phyloP scores from a whole-genome alignment of 92 coral and sea anemone genomes.

The Chrysogorgia sp. region DNA sequence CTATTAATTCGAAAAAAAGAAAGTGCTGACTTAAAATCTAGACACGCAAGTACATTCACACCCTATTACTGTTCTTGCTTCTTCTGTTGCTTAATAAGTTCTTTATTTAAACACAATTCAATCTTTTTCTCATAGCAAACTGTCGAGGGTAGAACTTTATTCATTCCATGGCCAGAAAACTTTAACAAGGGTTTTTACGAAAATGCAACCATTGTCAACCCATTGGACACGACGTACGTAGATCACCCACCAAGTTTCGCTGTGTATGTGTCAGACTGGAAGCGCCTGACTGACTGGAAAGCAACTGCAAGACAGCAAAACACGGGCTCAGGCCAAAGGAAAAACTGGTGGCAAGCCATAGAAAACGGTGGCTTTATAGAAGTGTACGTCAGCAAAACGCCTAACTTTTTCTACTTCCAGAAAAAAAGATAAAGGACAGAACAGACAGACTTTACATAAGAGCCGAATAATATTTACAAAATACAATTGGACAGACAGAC shows the following conservation, averaged over 20 bases:
- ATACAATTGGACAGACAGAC: no score
- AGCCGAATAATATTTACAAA: not conserved
- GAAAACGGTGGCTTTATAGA: slow-evolving; percentile 12
- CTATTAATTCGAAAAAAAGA: no score
- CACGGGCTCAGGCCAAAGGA: not conserved
- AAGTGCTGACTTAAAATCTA: no score
- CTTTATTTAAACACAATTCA: not conserved
- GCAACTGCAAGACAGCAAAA: not conserved
- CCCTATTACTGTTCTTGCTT: no score
- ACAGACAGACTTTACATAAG: no score
- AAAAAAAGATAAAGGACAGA: not conserved
- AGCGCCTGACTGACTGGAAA: not conserved
- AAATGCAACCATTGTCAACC: not conserved
- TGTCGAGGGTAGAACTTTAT: slow-evolving; percentile 22
- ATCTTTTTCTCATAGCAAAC: slow-evolving; percentile 3
- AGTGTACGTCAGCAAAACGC: slow-evolving; percentile 26
- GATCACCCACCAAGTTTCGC: slow-evolving; percentile 37
- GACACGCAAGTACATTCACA: no score
- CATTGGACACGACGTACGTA: slow-evolving; percentile 4
- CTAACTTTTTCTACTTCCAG: slow-evolving; percentile 12
- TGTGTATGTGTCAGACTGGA: slow-evolving; percentile 20
- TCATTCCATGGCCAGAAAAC: slow-evolving; percentile 30
- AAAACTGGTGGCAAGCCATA: slow-evolving; percentile 19
- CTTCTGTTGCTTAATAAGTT: not conserved
- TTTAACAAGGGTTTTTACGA: slow-evolving; percentile 1